Evolutionary conservation across 2,888 invertebrate genomes (phyloP), one percentile per base, ranked within the genome.

Genomic region (Diploptera punctata): DNA sequence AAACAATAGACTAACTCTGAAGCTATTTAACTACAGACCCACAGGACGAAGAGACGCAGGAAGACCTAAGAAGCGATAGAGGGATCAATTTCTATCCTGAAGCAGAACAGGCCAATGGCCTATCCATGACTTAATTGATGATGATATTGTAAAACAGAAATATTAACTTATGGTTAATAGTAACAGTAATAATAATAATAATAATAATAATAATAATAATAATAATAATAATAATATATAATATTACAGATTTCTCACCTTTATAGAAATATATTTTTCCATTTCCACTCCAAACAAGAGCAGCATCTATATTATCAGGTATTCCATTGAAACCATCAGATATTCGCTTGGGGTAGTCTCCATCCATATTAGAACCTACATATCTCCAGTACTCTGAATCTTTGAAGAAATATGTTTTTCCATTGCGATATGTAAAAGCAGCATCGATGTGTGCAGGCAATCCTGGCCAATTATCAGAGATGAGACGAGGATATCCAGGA

Each of bases 391-490:
- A 98, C 81, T 94, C 91, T 54, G 93, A 83, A 10, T 93, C 98
- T 87, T 98, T 98, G 87, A 99, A 98, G 88, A 99, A 96, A 85
- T 97, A 99, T 0, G 97, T 97, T 84, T 97, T 97, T 77, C 97
- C 97, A 81, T 97, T 97, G 82, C 94, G 94, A 84, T 96, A 97
- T 0, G 95, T 95, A 80, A 98, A 95, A 7, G 97, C 97, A 2
- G 97, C 97, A 82, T 99, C 95, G 65, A 99, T 91, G 81, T 95
- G 90, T 70, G 92, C 92, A 19, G 95, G 92, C 68, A 99, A 85
- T 61, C 92, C 93, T 47, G 90, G 89, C 94, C 95, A 95, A n/a
- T 90, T 87, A 76, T 90, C 89, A 0, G 91, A 87, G 77, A 99
- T 98, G 52, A 87, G 84, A 77, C 92, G 90, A 0, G 98, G 98